Conservation (phyloP, 2,797 vertebrate genomes). For the Galagoides demidoff region DNA sequence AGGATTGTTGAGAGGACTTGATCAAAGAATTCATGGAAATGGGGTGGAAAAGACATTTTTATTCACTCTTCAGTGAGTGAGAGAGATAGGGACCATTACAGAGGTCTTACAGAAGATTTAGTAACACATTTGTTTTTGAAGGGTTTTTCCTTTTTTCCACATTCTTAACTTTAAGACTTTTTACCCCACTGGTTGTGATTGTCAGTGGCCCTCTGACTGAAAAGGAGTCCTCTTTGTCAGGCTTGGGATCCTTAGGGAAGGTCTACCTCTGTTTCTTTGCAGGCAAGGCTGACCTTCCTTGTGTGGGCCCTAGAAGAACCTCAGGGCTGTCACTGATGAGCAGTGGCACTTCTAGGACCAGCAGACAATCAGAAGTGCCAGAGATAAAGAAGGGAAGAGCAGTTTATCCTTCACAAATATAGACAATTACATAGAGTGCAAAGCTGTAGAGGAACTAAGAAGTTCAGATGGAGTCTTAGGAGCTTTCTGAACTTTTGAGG, state of each 20-base stretch:
- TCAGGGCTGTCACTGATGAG: neutral
- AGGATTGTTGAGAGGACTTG: neutral
- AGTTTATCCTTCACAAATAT: constrained; percentile 72
- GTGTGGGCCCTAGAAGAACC: neutral
- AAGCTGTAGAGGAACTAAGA: constrained; percentile 64
- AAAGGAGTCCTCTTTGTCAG: neutral
- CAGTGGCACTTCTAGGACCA: constrained; percentile 55
- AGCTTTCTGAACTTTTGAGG: constrained; percentile 72
- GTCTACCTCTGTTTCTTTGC: neutral
- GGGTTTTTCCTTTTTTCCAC: constrained; percentile 34
- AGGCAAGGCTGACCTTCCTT: constrained; percentile 47
- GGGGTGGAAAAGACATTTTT: neutral
- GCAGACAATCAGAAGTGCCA: constrained; percentile 3
- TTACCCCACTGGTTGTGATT: neutral
- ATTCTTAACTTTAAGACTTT: constrained; percentile 20
- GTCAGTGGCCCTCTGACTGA: neutral
- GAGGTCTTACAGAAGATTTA: constrained; percentile 18
- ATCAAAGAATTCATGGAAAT: constrained; percentile 24
- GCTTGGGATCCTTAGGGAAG: neutral
- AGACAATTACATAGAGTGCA: constrained; percentile 58
- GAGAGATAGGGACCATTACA: neutral
- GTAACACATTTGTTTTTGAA: constrained; percentile 47
- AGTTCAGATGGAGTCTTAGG: constrained; percentile 74
- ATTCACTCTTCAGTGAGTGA: constrained; percentile 14
- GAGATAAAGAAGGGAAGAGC: constrained; percentile 62